Conservation (phyloP, 2,888 invertebrate species). For the Caenorhabditis becei region DNA sequence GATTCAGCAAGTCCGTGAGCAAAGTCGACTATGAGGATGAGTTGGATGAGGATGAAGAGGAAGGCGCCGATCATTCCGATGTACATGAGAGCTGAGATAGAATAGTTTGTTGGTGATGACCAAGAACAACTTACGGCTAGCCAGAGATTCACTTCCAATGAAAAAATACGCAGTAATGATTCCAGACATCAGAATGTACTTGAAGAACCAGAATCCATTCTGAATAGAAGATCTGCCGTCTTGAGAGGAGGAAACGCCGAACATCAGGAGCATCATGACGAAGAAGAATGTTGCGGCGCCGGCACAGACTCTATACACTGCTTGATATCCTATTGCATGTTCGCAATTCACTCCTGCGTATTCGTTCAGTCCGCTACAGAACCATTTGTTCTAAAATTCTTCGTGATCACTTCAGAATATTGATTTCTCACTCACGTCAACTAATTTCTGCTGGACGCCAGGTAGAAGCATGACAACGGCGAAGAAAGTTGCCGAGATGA, state of each 20-base stretch:
- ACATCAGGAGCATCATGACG: conserved; percentile 92
- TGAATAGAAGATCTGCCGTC: conserved; percentile 95
- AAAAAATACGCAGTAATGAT: conserved; percentile 96
- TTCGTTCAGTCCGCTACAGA: conserved; percentile 71
- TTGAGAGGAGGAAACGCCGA: conserved; percentile 92
- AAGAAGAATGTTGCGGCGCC: conserved; percentile 94
- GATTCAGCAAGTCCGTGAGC: conserved; percentile 96
- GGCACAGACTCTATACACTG: conserved; percentile 89
- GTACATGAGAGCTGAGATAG: conserved; percentile 90
- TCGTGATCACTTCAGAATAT: not conserved
- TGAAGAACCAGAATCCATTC: conserved; percentile 91
- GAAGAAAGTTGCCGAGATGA: conserved; percentile 91
- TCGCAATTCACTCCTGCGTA: conserved; percentile 74
- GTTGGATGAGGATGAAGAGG: conserved; percentile 95
- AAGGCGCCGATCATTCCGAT: conserved; percentile 98
- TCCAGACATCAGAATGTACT: conserved; percentile 92
- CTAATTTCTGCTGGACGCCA: conserved; percentile 89
- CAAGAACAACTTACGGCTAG: conserved; percentile 81
- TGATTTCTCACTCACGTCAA: conserved; percentile 86
- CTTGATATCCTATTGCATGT: conserved; percentile 79
- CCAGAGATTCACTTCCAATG: conserved; percentile 88
- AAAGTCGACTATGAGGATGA: conserved; percentile 96
- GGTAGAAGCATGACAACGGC: conserved; percentile 94
- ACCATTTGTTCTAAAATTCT: conserved; percentile 76
- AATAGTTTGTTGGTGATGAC: not conserved